These are phyloP conservation scores for Oncopodura yosiiana DNA, from an alignment of 1,140 invertebrate species.

Conservation along the genomic window DNA sequence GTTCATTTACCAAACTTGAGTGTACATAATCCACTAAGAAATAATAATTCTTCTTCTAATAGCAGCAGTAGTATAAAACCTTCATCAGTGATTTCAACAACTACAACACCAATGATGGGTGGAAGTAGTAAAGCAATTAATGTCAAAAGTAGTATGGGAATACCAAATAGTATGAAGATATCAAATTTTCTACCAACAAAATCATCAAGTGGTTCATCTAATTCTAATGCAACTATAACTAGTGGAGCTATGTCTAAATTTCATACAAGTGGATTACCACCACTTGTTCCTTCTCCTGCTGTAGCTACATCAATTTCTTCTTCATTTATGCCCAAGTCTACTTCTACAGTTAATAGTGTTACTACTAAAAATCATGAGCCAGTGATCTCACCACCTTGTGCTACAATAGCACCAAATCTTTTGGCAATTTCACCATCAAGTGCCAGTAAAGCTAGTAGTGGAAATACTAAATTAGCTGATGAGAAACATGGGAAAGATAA, in stretches of 20 bases:
- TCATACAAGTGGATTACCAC: slow-evolving; percentile 13
- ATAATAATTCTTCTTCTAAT: too few species aligned
- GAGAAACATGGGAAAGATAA: too few species aligned
- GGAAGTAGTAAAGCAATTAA: neutral
- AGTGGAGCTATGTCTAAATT: slow-evolving; percentile 20
- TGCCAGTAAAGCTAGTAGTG: too few species aligned
- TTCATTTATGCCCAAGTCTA: neutral
- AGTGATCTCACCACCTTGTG: too few species aligned
- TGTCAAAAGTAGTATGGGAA: neutral
- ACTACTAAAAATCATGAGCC: too few species aligned
- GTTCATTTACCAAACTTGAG: too few species aligned
- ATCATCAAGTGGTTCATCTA: slow-evolving; percentile 8
- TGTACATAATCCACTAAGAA: too few species aligned
- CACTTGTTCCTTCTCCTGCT: neutral
- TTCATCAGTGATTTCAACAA: neutral
- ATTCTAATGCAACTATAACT: slow-evolving; percentile 22
- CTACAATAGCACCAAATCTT: too few species aligned
- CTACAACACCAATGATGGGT: neutral
- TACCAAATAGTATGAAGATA: slow-evolving; percentile 33
- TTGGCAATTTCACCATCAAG: too few species aligned
- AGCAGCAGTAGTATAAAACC: too few species aligned
- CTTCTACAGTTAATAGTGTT: neutral
- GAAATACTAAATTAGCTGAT: too few species aligned
- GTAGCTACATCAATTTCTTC: neutral
- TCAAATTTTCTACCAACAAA: slow-evolving; percentile 29